phyloP scores from a whole-genome alignment of 1,140 invertebrate genomes.

The Trichoplusia ni region DNA sequence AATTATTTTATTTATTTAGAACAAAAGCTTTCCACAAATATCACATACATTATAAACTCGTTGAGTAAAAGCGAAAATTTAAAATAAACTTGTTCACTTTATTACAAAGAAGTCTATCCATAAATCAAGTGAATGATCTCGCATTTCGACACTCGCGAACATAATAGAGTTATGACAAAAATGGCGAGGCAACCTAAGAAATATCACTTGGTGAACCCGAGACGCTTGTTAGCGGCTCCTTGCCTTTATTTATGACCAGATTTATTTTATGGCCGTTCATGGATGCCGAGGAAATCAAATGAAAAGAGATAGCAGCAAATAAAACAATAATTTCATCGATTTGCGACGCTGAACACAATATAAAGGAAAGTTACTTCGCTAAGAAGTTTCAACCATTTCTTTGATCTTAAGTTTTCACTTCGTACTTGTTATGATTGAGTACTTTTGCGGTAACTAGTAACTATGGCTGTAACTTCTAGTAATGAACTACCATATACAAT shows the following conservation, averaged over 20 bases:
- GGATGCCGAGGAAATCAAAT: constrained; percentile 62
- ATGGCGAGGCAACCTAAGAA: constrained; percentile 69
- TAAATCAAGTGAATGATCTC: constrained; percentile 68
- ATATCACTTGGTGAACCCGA: constrained; percentile 77
- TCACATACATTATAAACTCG: too few relatives aligned
- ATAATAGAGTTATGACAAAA: constrained; percentile 80
- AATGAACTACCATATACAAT: too few relatives aligned
- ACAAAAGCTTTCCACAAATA: too few relatives aligned
- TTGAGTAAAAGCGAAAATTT: too few relatives aligned
- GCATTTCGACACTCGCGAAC: constrained; percentile 68
- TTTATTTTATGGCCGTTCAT: constrained; percentile 75
- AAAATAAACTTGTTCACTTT: neutral
- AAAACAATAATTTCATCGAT: constrained; percentile 57
- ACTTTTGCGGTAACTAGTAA: neutral
- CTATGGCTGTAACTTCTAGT: too few relatives aligned
- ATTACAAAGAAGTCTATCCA: constrained; percentile 37
- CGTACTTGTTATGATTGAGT: neutral
- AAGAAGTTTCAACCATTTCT: constrained; percentile 8
- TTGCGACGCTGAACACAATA: constrained; percentile 24
- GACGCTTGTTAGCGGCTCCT: constrained; percentile 78
- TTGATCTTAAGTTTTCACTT: constrained; percentile 12
- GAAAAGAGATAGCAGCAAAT: constrained; percentile 52
- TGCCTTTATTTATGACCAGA: constrained; percentile 77
- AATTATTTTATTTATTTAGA: too few relatives aligned
- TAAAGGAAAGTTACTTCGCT: neutral